A percentile compares a stretch with the other conserved stretches of the same genome.
Evolutionary conservation across 2,888 invertebrate genomes (phyloP).

Genomic region (Rhimphoctona megacephalus): DNA sequence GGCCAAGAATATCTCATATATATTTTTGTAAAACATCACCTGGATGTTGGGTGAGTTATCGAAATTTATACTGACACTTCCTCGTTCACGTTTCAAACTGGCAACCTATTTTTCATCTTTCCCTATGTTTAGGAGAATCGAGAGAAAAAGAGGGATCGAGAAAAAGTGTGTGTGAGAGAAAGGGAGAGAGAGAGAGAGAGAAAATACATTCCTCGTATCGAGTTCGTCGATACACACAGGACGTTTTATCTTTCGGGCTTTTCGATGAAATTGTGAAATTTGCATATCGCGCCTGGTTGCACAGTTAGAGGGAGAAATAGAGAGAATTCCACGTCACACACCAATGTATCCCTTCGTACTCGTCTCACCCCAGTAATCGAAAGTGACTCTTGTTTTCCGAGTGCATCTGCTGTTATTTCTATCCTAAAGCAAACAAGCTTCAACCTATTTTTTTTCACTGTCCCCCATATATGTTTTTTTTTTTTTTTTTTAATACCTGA

Average conservation of each 20-base stretch:
- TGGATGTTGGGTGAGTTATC: slow-evolving; percentile 19
- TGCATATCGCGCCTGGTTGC: slow-evolving; percentile 69
- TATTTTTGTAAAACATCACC: not conserved
- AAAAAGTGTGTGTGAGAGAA: not conserved
- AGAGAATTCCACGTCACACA: not conserved
- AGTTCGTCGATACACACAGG: slow-evolving; percentile 60
- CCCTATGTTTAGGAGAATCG: not conserved
- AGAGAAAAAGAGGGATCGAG: slow-evolving; percentile 5
- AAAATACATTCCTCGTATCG: slow-evolving; percentile 23
- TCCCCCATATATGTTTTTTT: not conserved
- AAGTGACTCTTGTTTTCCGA: slow-evolving; percentile 38
- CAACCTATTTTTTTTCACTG: not conserved
- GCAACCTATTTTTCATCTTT: slow-evolving; percentile 42
- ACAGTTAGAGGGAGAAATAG: slow-evolving; percentile 26
- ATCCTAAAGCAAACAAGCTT: not conserved
- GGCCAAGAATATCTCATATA: not conserved
- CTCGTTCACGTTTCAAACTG: slow-evolving; percentile 50
- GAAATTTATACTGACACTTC: slow-evolving; percentile 56
- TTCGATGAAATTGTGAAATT: slow-evolving; percentile 70
- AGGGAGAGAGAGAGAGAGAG: not conserved
- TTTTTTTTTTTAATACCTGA: not conserved
- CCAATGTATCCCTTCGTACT: slow-evolving; percentile 14
- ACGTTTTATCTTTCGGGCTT: slow-evolving; percentile 71
- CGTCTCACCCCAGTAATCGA: slow-evolving; percentile 27
- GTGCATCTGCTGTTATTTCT: slow-evolving; percentile 28